Base-by-base conservation (phyloP, 2,113 vertebrate species). In the Dipodomys stephensi region DNA sequence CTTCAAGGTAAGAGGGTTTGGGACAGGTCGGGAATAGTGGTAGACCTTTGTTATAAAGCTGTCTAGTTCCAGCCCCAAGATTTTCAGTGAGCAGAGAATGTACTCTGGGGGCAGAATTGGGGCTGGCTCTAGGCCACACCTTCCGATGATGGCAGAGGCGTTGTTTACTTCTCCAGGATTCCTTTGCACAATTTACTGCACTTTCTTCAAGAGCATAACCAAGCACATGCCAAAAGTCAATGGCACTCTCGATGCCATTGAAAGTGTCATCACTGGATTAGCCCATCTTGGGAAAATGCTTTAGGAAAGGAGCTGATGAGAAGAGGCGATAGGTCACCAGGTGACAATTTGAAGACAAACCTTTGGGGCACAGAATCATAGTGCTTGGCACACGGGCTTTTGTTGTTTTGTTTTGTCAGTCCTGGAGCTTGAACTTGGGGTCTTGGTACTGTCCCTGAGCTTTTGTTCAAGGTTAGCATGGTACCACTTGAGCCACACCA, bases 141-240 rank as follows among this genome's bases (percentile, higher is more conserved):
- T 46, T 28, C 10, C 53, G 23, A 60, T n/a, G 62, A 69, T 3
- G 76, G 49, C n/a, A 86, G 85, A 57, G 69, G 80, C 22, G n/a
- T 65, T n/a, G 16, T 86, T 92, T 74, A 46, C 32, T 83, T 91
- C 28, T 49, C 28, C n/a, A 87, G 20, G 69, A 94, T 94, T 85
- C 57, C 83, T 94, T 20, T 65, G 76, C 30, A 83, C 20, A 80
- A 13, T 88, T 78, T 64, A 76, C n/a, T 80, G 88, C 27, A 44
- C 53, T 80, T 94, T 86, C 44, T 78, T 71, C 25, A 92, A 87
- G 13, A 89, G 23, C n/a, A 27, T 83, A 82, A 46, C 60, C 46
- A 62, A 86, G 27, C 69, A 15, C 19, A 35, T 80, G 77, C 67
- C 69, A 73, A 46, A 85, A 89, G 18, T 80, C 85, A 90, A 8